These are phyloP conservation scores for Willisornis vidua DNA, from an alignment of 2,113 vertebrate species.

Conservation along the genomic window DNA sequence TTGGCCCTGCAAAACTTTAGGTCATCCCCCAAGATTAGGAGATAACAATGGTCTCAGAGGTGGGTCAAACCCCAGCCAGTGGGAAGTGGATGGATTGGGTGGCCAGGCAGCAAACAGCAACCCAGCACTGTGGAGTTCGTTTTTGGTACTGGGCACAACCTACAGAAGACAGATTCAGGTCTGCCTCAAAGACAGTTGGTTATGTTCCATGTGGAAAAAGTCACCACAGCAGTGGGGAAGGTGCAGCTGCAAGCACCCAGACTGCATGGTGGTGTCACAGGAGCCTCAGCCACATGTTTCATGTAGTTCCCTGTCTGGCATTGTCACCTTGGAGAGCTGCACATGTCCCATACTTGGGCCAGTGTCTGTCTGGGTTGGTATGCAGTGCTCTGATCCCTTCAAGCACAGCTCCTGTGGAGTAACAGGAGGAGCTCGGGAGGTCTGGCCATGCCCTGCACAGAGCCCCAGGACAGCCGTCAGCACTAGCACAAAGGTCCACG, in stretches of 20 bases:
- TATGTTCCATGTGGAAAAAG: neutral
- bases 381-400: neutral
- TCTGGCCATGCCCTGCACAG: neutral
- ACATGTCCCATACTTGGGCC: neutral
- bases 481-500: accelerated
- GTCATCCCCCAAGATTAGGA: neutral
- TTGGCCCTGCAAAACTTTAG: neutral
- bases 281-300: neutral
- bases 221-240: neutral
- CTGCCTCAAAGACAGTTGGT: neutral
- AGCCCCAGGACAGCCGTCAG: neutral
- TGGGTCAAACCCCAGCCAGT: neutral
- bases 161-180: neutral
- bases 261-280: neutral
- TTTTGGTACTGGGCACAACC: neutral
- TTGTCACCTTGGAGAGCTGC: neutral
- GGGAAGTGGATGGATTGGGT: neutral
- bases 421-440: neutral
- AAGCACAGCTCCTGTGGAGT: neutral
- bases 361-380: neutral
- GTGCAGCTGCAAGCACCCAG: neutral
- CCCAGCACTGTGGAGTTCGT: neutral
- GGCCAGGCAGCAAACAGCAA: neutral
- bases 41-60: neutral
- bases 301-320: neutral